Evolutionary conservation across 2,888 invertebrate species (phyloP), one percentile per base, ranked within the genome.

Genomic region (Drosophila lacicola): DNA sequence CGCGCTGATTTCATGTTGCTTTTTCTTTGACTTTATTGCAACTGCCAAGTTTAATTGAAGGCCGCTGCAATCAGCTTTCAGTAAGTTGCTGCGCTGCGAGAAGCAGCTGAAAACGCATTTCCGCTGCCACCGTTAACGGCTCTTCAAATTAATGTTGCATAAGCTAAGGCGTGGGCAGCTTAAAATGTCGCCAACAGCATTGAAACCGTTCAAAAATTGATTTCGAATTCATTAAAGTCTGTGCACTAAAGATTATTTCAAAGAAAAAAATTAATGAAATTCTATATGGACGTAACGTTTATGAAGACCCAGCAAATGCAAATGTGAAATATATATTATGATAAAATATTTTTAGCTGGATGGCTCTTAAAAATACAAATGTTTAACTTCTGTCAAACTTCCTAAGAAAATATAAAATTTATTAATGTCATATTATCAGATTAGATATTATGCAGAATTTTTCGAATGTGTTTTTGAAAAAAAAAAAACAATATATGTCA

Each of bases 11-110:
- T 47, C 17, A 21, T 33, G 14, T 33, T 55, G 44, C 51, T 10
- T 41, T 57, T 6, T 36, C 34, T 62, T 42, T 45, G 46, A 46
- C 47, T 63, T 78, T 39, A 25, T 45, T 34, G 42, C 51, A 47
- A 60, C 46, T 65, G 53, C 41, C 53, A 46, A 45, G 13, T 56
- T 53, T 53, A 74, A 77, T 77, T 85, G 62, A 71, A 79, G 74
- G 74, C 36, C 70, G 53, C n/a, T 45, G 56, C 65, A 74, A 77
- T 67, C 55, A 58, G 58, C 21, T 61, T 61, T 14, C 63, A 21
- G 47, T 49, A 47, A 73, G 47, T 36, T 49, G 25, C 19, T 41
- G 29, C 8, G 29, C 8, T 29, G 8, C 11, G 9, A 41, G 11
- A 44, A 41, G 36, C 33, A 33, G 29, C 41, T 33, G 49, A n/a